Evolutionary conservation across 2,888 invertebrate species (phyloP), one percentile per base, ranked within the genome.

Genomic region (Limnephilus marmoratus): DNA sequence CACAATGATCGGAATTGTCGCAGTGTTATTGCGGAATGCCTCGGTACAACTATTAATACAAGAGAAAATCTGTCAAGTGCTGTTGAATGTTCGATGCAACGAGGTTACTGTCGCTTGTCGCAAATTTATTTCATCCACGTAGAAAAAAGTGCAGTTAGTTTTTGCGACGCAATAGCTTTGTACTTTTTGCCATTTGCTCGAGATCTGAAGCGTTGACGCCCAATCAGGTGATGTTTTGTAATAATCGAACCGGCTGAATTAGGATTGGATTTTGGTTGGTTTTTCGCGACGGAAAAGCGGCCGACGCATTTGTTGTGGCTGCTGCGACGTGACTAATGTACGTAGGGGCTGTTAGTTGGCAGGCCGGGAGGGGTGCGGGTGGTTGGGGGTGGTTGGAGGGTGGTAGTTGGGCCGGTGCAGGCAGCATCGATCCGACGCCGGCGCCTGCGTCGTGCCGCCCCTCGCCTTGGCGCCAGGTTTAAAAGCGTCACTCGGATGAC

Each of bases 361-460:
- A 24, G 68, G 90, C 90, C 90, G 92, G 86, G 90, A 80, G 85
- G 91, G 87, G 80, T 31, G 91, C 34, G 86, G 53, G 53, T 53
- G 53, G 53, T 18, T n/a, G 68, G 68, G 18, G 53, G n/a, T 24
- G 68, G 68, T 68, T 18, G 68, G 68, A 24, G 18, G 53, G 3
- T 45, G 45, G 37, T 80, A 37, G 29, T 45, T 81, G 41, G 37
- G 82, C 85, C 90, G 91, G 81, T 89, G 89, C 89, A 89, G 89
- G 85, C 89, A 29, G 41, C 90, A 93, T 93, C 93, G 93, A 93
- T 93, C 91, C 83, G 80, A 37, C 83, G 80, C 80, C 18, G 90
- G 91, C 93, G 92, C 93, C 88, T 93, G 93, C 93, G 93, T 85
- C 88, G 49, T 29, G 29, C 4, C 31, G 13, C 34, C 88, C 53